Conservation (phyloP, 2,797 vertebrate genomes). For the Acridotheres tristis region DNA sequence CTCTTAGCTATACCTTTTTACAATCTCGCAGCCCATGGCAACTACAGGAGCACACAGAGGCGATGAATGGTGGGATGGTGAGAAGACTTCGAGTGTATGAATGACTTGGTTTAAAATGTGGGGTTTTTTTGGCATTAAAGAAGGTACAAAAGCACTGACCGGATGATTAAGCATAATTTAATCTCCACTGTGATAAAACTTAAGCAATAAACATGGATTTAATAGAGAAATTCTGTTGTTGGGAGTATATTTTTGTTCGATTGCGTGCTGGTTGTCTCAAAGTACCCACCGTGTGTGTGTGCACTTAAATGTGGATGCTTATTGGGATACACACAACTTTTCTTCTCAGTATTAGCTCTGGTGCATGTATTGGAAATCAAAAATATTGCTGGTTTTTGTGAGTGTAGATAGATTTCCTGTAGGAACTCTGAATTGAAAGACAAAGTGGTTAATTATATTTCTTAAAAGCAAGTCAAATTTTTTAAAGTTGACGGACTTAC, state of each 20-base stretch:
- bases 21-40: conserved; percentile 68
- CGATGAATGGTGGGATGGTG: conserved; percentile 75
- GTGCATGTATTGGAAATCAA: neutral
- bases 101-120: conserved; percentile 67
- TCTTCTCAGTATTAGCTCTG: neutral
- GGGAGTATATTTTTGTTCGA: conserved; percentile 64
- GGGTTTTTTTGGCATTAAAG: conserved; percentile 66
- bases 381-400: neutral
- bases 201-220: conserved; percentile 82
- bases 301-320: neutral
- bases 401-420: neutral
- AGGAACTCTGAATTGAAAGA: neutral
- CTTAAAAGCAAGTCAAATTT: neutral
- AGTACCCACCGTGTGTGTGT: too few relatives aligned
- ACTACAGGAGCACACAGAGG: conserved; percentile 65
- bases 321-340: neutral
- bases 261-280: neutral
- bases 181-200: conserved; percentile 80
- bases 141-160: conserved; percentile 74
- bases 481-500: rapidly evolving
- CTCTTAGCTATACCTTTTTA: conserved; percentile 73
- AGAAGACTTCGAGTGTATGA: conserved; percentile 75
- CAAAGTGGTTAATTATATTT: neutral
- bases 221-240: conserved; percentile 74
- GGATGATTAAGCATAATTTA: conserved; percentile 76